phyloP scores from a whole-genome alignment of 2,113 vertebrate genomes.

The Neolamprologus modestus region DNA sequence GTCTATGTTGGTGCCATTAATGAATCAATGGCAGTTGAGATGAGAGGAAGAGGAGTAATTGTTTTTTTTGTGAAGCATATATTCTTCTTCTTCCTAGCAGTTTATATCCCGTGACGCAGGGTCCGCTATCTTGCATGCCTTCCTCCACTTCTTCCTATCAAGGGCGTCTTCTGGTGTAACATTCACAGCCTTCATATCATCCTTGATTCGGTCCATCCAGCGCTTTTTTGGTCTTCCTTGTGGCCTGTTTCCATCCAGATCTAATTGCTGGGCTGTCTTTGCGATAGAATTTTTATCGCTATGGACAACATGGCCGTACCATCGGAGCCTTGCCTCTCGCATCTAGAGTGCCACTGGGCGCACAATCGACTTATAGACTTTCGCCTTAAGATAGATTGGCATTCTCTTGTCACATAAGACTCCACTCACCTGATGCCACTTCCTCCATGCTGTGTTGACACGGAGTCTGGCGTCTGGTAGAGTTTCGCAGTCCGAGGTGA shows the following conservation, averaged over 20 bases:
- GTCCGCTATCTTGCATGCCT: neutral
- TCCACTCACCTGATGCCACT: neutral
- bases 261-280: neutral
- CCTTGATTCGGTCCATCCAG: neutral
- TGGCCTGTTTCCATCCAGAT: neutral
- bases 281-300: neutral
- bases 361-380: rapidly evolving
- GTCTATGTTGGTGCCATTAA: too few relatives aligned
- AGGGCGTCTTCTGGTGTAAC: neutral
- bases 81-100: too few relatives aligned
- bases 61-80: too few relatives aligned
- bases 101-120: neutral
- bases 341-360: rapidly evolving
- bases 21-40: too few relatives aligned
- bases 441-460: neutral
- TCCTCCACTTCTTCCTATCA: neutral
- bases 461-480: rapidly evolving
- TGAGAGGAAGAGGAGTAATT: too few relatives aligned
- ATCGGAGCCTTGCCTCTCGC: too few relatives aligned
- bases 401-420: neutral
- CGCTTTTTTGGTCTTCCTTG: neutral
- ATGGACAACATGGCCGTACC: neutral
- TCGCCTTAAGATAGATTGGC: neutral
- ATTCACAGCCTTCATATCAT: neutral
- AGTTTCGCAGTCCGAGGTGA: neutral